A percentile compares a stretch with the other conserved stretches of the same genome.
Evolutionary conservation across 2,113 vertebrate species (phyloP).

Genomic region (Toxotes chatareus): DNA sequence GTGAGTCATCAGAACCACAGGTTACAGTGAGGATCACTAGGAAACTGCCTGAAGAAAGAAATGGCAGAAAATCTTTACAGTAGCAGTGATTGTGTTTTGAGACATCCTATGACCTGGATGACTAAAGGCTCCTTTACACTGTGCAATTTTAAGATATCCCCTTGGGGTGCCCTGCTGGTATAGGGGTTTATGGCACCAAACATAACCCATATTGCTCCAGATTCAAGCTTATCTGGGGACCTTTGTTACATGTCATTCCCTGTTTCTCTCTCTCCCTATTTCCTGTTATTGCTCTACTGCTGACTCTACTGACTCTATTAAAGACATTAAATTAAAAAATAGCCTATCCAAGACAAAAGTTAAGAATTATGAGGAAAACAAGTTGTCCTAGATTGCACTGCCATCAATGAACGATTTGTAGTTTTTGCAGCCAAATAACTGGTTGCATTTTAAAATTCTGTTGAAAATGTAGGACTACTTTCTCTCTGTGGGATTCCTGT

Average conservation of each 20-base stretch:
- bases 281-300: not conserved
- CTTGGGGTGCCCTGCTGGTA: not conserved
- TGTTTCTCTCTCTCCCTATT: not conserved
- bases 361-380: not conserved
- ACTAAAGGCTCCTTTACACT: not conserved
- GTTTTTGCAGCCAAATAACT: not conserved
- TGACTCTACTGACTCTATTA: not conserved
- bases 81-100: not conserved
- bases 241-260: not conserved
- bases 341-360: not conserved
- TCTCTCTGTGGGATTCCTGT: not conserved
- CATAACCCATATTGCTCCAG: not conserved
- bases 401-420: no score
- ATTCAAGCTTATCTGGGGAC: not conserved
- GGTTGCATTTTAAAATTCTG: not conserved
- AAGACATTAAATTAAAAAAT: not conserved
- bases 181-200: not conserved
- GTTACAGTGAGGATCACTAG: slow-evolving; percentile 4
- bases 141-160: not conserved
- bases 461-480: not conserved
- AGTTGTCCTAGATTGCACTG: not conserved
- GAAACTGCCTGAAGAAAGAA: not conserved
- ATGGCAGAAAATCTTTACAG: not conserved
- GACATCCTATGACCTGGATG: slow-evolving; percentile 6
- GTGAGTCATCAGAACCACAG: not conserved